Base-by-base conservation (phyloP, 2,888 invertebrate genomes). In the Ryuthela nishihirai region DNA sequence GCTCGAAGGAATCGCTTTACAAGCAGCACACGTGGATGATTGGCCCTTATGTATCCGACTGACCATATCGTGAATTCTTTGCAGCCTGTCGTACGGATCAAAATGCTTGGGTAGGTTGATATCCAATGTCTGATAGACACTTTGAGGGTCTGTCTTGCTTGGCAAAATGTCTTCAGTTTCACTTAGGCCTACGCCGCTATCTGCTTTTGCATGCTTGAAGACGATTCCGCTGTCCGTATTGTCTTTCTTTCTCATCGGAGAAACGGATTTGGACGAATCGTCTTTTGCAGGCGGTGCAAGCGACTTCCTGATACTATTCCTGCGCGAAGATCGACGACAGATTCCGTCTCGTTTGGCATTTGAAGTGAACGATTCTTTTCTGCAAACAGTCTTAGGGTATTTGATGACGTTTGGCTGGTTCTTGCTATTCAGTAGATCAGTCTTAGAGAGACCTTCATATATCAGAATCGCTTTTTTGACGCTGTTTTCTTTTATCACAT, bases 1-100 rank as follows among this genome's bases (percentile, higher is more conserved):
- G 7, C 40, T 50, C 3, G 56, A 21, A 9, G 56, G 56, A 23
- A 56, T 39, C 1, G 56, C 48, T 46, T 56, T 56, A 34, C 56
- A 56, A 9, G 56, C 56, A 17, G 56, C 56, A 24, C 56, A 56
- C 6, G 36, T 40, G 3, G 49, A 46, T n/a, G 49, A 20, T 25
- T 46, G 45, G 0, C 56, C 56, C 24, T 56, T 50, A 15, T 56
- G 56, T 15, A 56, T 45, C 9, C 39, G 49, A 23, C 45, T 41
- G 10, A 49, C 26, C 9, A 39, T 41, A 32, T 56, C 56, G 18
- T 56, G 56, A 1, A 56, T 21, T 18, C 56, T 40, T 18, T 36
- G 45, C 38, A 56, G 26, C n/a, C 56, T 38, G 39, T 56, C 56
- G 6, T 56, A 56, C 7, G 56, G 45, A 38, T 56, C 56, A n/a